Percentiles rank a stretch among this genome's conserved stretches.
phyloP scores from a whole-genome alignment of 2,113 vertebrate species.

The Rana temporaria region DNA sequence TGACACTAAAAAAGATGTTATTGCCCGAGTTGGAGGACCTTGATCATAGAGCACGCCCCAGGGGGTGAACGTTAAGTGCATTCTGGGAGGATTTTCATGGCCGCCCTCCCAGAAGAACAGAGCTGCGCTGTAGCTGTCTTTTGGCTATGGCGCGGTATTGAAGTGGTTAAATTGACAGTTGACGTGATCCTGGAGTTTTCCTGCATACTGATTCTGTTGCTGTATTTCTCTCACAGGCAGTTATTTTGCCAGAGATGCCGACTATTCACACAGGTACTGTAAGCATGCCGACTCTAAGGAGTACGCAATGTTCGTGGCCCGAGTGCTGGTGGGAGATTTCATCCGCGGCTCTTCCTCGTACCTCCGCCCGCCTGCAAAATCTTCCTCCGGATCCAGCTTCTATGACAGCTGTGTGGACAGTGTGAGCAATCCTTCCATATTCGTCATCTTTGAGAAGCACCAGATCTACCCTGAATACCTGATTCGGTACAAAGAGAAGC shows the following conservation, averaged over 20 bases:
- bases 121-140: too few species aligned
- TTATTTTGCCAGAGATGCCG: slow-evolving; percentile 90
- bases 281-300: neutral
- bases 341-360: slow-evolving; percentile 72
- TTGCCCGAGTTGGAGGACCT: too few species aligned
- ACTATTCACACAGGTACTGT: slow-evolving; percentile 80
- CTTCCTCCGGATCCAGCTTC: slow-evolving; percentile 61
- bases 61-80: too few species aligned
- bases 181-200: neutral
- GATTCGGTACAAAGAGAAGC: slow-evolving; percentile 74
- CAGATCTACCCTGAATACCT: slow-evolving; percentile 94
- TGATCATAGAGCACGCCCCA: too few species aligned
- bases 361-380: slow-evolving; percentile 79
- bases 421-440: slow-evolving; percentile 79
- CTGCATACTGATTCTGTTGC: neutral
- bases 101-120: too few species aligned
- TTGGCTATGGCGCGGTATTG: too few species aligned
- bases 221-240: slow-evolving; percentile 78
- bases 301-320: slow-evolving; percentile 84
- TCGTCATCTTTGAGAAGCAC: slow-evolving; percentile 89
- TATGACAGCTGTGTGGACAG: slow-evolving; percentile 91
- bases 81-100: too few species aligned
- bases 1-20: too few species aligned
- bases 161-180: too few species aligned
- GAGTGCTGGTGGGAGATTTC: slow-evolving; percentile 86